phyloP scores from a whole-genome alignment of 2,888 invertebrate genomes.

The Mythimna loreyi region DNA sequence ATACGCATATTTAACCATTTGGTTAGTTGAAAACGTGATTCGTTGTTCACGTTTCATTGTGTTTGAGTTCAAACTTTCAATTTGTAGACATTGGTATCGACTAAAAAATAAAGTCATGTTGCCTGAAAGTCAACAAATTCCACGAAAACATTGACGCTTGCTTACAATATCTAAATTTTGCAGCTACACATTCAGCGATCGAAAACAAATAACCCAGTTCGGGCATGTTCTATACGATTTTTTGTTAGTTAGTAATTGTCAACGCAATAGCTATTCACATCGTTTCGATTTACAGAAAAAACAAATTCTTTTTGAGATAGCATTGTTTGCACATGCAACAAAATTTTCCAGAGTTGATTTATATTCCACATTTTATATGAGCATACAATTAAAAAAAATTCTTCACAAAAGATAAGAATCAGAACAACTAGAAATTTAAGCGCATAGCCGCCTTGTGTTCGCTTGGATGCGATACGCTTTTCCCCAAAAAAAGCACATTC shows the following conservation, averaged over 20 bases:
- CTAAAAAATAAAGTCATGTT: not conserved
- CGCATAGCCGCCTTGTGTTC: conserved; percentile 57
- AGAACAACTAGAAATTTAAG: conserved; percentile 62
- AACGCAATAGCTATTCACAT: conserved; percentile 55
- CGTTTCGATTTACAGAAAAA: conserved; percentile 67
- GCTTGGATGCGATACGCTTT: conserved; percentile 64
- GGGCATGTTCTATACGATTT: conserved; percentile 49
- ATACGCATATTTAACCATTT: too few relatives aligned
- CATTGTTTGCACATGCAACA: conserved; percentile 65
- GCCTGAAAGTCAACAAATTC: not conserved
- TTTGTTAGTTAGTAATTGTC: conserved; percentile 62
- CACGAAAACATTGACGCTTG: not conserved
- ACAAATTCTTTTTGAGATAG: conserved; percentile 62
- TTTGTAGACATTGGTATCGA: not conserved
- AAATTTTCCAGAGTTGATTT: conserved; percentile 68
- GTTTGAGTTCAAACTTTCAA: conserved; percentile 3
- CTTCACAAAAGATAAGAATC: conserved; percentile 67
- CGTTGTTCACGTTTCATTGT: not conserved
- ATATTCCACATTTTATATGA: conserved; percentile 58
- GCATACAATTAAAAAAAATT: conserved; percentile 62
- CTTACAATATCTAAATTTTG: not conserved
- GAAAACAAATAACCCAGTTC: conserved; percentile 25
- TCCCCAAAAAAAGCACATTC: conserved; percentile 63
- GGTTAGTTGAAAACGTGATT: not conserved
- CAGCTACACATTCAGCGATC: conserved; percentile 14